Percentiles rank a stretch among this genome's conserved stretches.
These are phyloP conservation scores for Schizothorax lantsangensis DNA, from an alignment of 2,797 vertebrate species.

Conservation along the genomic window DNA sequence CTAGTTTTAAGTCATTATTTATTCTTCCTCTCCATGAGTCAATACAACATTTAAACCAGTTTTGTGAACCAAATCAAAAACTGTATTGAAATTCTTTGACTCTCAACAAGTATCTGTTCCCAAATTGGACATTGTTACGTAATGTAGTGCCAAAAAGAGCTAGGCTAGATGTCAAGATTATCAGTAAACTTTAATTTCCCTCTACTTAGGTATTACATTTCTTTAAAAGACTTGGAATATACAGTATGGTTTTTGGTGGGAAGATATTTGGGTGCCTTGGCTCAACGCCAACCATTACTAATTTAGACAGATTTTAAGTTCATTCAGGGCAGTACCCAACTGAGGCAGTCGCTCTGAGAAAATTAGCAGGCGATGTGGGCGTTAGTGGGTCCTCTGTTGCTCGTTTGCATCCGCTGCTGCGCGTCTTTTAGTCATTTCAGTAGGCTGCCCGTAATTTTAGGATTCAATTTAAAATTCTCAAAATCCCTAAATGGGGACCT, in stretches of 20 bases:
- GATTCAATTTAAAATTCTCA: no score
- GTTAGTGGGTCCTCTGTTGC: no score
- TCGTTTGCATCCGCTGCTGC: no score
- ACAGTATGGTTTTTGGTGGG: no score
- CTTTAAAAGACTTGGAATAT: neutral
- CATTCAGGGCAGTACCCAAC: no score
- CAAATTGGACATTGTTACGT: neutral
- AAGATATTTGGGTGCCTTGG: no score
- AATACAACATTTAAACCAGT: neutral
- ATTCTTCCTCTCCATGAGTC: neutral
- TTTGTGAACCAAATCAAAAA: neutral
- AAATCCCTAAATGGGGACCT: neutral
- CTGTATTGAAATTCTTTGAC: no score
- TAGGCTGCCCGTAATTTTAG: no score
- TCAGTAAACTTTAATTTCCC: neutral
- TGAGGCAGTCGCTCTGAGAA: neutral
- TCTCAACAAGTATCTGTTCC: neutral
- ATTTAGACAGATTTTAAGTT: no score
- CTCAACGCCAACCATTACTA: no score
- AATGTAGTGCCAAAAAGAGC: neutral
- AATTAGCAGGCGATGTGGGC: neutral
- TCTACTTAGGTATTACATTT: neutral
- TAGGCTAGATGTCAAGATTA: neutral
- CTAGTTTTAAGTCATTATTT: neutral
- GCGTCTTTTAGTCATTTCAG: neutral